A percentile compares a stretch with the other conserved stretches of the same genome.
Evolutionary conservation across 2,888 invertebrate genomes (phyloP).

Genomic region (Xylota sylvarum): DNA sequence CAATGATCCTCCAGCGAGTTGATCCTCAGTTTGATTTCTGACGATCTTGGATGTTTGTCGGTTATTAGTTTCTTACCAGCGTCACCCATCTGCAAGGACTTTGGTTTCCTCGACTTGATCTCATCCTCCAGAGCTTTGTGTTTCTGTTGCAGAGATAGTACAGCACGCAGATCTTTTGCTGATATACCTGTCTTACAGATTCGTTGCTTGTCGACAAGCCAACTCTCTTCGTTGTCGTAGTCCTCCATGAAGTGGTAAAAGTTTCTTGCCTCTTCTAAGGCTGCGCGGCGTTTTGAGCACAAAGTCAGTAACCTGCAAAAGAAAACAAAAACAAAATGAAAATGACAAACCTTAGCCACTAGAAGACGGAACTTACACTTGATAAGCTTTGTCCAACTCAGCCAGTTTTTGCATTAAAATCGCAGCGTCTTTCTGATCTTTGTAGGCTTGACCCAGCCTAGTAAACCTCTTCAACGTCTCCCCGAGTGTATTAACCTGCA

Average conservation of each 20-base stretch:
- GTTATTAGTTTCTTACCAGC: constrained; percentile 90
- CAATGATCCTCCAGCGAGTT: constrained; percentile 93
- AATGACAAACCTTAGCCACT: too few relatives aligned
- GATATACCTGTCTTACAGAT: constrained; percentile 97
- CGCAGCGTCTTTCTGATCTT: constrained; percentile 87
- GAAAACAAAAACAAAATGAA: constrained; percentile 4
- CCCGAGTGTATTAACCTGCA: constrained; percentile 95
- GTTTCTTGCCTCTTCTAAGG: constrained; percentile 96
- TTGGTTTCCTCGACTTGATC: constrained; percentile 89
- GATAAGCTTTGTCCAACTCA: constrained; percentile 91
- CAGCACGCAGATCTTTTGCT: constrained; percentile 96
- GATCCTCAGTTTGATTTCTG: constrained; percentile 93
- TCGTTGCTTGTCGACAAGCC: constrained; percentile 97
- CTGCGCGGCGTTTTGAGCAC: constrained; percentile 89
- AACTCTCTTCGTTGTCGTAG: constrained; percentile 98
- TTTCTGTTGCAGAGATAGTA: constrained; percentile 95
- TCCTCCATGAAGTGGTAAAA: constrained; percentile 98
- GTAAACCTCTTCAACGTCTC: constrained; percentile 93
- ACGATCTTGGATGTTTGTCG: constrained; percentile 92
- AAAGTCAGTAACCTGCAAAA: constrained; percentile 80
- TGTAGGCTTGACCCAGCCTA: constrained; percentile 87
- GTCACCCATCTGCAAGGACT: constrained; percentile 89
- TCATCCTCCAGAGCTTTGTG: constrained; percentile 96
- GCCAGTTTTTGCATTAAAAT: constrained; percentile 89
- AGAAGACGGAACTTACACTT: constrained; percentile 86